A percentile compares a stretch with the other conserved stretches of the same genome.
phyloP scores from a whole-genome alignment of 2,113 vertebrate species.

The Oreochromis niloticus region DNA sequence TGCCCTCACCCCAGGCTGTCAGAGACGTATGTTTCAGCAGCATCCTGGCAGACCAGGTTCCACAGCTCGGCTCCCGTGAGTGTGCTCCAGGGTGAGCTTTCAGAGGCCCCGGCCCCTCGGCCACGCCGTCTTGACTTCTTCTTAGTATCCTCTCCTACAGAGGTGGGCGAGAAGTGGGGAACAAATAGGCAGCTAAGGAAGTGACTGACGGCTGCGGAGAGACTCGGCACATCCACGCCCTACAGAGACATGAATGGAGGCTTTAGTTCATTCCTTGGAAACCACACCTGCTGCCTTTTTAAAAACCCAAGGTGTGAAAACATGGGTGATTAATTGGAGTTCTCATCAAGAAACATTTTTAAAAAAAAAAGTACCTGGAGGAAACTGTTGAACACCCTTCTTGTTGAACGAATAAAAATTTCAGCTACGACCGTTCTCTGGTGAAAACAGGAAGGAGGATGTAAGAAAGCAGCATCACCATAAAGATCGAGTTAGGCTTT shows the following conservation, averaged over 20 bases:
- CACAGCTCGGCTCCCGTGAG: conserved; percentile 74
- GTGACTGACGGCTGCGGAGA: conserved; percentile 77
- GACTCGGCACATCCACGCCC: conserved; percentile 72
- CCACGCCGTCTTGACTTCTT: conserved; percentile 74
- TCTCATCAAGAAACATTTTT: neutral
- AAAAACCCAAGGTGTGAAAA: neutral
- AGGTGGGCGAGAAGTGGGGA: conserved; percentile 62
- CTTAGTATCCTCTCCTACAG: conserved; percentile 69
- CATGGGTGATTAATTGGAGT: neutral
- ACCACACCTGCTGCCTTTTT: neutral
- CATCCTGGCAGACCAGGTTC: conserved; percentile 73
- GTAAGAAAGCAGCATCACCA: neutral
- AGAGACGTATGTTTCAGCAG: conserved; percentile 70
- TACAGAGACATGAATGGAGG: conserved; percentile 16
- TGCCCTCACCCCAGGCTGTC: conserved; percentile 63
- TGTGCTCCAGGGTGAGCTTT: conserved; percentile 69
- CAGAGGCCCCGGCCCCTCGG: conserved; percentile 54
- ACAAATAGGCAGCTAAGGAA: conserved; percentile 80
- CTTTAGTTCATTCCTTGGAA: neutral
- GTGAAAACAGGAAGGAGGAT: neutral
- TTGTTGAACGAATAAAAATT: conserved; percentile 72
- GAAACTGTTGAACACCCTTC: conserved; percentile 70
- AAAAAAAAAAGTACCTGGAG: conserved; percentile 77
- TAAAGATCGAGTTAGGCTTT: neutral
- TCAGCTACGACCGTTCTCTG: conserved; percentile 70